These are phyloP conservation scores for Chrysotoxum bicinctum DNA, from an alignment of 2,888 invertebrate genomes.

Conservation along the genomic window DNA sequence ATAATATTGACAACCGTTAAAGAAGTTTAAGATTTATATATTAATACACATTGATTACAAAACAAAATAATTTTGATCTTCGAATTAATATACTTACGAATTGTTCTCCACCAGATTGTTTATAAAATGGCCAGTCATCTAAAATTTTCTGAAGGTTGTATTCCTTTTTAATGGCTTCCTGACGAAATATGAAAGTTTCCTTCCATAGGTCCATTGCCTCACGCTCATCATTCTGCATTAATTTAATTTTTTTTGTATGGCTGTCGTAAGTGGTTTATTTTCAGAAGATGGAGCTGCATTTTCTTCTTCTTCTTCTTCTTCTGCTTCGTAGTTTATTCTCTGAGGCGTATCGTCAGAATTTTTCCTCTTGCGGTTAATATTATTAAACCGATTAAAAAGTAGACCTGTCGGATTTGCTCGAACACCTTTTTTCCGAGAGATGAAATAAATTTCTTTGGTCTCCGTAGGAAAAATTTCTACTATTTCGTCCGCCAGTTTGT, in stretches of 20 bases:
- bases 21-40: neutral
- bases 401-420: slow-evolving; percentile 1
- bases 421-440: neutral
- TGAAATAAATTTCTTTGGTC: neutral
- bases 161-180: neutral
- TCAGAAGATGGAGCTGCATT: neutral
- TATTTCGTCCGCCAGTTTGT: neutral
- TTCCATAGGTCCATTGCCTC: neutral
- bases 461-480: slow-evolving; percentile 4
- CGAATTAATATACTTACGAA: neutral
- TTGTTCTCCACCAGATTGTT: neutral
- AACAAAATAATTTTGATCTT: neutral
- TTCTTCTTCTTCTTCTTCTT: neutral
- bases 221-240: neutral
- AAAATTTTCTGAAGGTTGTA: neutral
- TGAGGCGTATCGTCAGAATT: neutral
- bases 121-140: slow-evolving; percentile 8
- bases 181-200: neutral
- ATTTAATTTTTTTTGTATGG: neutral
- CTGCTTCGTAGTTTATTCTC: too few relatives aligned
- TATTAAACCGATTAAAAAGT: neutral
- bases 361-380: neutral
- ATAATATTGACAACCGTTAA: neutral
- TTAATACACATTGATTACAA: too few relatives aligned
- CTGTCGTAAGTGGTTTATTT: neutral